These are phyloP conservation scores for Trachelus stipa DNA, from an alignment of 2,888 invertebrate genomes.

Conservation along the genomic window DNA sequence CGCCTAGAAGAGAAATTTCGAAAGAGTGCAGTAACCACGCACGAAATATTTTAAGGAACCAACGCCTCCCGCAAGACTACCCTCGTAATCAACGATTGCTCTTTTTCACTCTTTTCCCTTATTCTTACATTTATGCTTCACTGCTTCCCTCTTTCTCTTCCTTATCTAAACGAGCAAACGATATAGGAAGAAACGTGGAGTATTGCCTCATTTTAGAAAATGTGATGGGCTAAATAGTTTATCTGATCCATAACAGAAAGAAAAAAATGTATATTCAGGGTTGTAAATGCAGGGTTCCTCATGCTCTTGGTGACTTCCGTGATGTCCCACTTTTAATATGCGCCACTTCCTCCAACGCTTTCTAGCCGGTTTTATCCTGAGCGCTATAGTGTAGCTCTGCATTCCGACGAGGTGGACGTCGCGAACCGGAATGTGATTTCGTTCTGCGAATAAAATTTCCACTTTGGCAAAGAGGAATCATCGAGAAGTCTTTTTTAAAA, in stretches of 20 bases:
- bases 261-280: too few species aligned
- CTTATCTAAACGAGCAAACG: neutral
- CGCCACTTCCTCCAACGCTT: neutral
- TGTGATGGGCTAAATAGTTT: neutral
- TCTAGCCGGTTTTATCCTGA: neutral
- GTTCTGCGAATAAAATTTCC: neutral
- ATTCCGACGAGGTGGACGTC: neutral
- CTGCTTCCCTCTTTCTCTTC: constrained; percentile 12
- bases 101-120: neutral
- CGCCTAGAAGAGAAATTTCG: too few species aligned
- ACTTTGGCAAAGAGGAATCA: neutral
- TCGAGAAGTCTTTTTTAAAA: neutral
- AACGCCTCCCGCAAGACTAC: neutral
- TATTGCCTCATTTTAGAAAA: neutral
- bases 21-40: too few species aligned
- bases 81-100: neutral
- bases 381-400: neutral
- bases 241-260: neutral
- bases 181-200: neutral
- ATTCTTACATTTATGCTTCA: neutral
- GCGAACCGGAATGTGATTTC: neutral
- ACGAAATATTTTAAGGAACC: too few species aligned
- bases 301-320: neutral
- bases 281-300: neutral
- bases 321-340: neutral